Conservation (phyloP, 2,113 vertebrate species). For the Rissa tridactyla region DNA sequence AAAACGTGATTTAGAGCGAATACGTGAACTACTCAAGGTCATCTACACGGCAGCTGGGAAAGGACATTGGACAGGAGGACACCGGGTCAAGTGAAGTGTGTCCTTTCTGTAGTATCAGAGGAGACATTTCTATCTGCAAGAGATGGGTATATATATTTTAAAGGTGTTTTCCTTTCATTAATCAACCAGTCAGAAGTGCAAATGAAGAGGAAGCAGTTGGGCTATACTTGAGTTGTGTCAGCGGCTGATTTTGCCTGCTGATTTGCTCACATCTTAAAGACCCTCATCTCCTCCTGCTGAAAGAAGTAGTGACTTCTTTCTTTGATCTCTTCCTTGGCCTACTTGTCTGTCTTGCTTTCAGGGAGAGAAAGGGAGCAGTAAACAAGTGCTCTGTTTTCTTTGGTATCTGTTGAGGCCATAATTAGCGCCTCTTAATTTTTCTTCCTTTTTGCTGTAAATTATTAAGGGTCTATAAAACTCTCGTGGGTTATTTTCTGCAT, state of each 20-base stretch:
- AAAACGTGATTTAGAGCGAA: fast-evolving
- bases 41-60: fast-evolving
- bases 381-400: background rate
- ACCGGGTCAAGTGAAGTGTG: background rate
- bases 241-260: background rate
- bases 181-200: background rate
- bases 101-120: background rate
- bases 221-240: background rate
- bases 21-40: fast-evolving
- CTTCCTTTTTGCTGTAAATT: background rate
- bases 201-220: background rate
- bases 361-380: background rate
- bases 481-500: background rate
- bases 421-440: background rate
- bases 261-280: background rate
- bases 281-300: background rate
- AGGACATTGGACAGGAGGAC: background rate
- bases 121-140: background rate
- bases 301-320: background rate
- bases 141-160: background rate
- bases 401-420: background rate
- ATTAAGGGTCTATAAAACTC: background rate
- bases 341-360: background rate
- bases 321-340: background rate
- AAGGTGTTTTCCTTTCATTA: background rate